These are phyloP conservation scores for Protophormia terraenovae DNA, from an alignment of 2,888 invertebrate genomes.

Conservation along the genomic window DNA sequence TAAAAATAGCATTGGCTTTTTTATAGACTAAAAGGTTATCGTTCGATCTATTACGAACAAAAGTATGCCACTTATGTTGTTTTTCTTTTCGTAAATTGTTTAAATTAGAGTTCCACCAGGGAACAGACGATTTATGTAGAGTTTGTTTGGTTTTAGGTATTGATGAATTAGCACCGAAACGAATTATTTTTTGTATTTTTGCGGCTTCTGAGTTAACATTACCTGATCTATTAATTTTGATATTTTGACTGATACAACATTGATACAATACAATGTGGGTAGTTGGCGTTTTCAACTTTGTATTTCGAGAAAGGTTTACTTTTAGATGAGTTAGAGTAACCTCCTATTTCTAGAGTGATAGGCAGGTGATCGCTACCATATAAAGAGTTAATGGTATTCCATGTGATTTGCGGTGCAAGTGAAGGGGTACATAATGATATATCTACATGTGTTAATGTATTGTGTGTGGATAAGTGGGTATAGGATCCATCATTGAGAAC, in stretches of 20 bases:
- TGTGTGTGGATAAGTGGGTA: not conserved
- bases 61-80: not conserved
- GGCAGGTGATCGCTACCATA: slow-evolving; percentile 10
- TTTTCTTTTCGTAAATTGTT: slow-evolving; percentile 13
- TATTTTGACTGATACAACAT: not conserved
- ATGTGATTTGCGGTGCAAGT: not conserved
- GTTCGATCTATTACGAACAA: not conserved
- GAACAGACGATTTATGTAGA: not conserved
- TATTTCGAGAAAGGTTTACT: not conserved
- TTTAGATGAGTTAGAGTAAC: not conserved
- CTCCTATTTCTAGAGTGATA: not conserved
- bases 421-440: not conserved
- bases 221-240: not conserved
- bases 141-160: not conserved
- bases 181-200: slow-evolving; percentile 4
- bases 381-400: not conserved
- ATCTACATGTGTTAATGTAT: no score
- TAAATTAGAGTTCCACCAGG: slow-evolving; percentile 2
- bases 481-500: not conserved
- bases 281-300: not conserved
- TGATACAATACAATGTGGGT: not conserved
- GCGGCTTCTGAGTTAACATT: slow-evolving; percentile 12
- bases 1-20: no score
- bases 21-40: no score
- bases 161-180: not conserved